Conservation (phyloP, 2,797 vertebrate genomes). For the Acipenser ruthenus region DNA sequence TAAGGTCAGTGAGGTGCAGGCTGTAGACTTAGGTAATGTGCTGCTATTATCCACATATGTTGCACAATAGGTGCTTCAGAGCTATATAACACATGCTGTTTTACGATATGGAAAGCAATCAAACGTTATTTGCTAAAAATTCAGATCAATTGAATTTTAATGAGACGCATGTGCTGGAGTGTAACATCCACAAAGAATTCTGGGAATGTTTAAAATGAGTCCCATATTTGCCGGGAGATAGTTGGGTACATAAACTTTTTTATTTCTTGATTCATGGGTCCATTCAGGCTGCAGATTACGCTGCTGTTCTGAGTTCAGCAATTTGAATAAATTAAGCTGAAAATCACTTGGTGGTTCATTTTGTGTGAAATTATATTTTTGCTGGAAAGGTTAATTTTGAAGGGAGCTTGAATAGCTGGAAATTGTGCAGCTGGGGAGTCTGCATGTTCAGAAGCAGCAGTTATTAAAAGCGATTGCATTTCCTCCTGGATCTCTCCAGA, state of each 20-base stretch:
- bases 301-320: slow-evolving; percentile 97
- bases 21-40: slow-evolving; percentile 73
- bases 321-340: slow-evolving; percentile 99
- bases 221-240: slow-evolving; percentile 94
- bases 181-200: slow-evolving; percentile 80
- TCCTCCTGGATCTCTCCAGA: slow-evolving; percentile 98
- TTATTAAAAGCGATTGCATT: slow-evolving; percentile 99
- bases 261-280: slow-evolving; percentile 89
- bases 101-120: slow-evolving; percentile 92
- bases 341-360: slow-evolving; percentile 98
- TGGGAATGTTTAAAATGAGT: slow-evolving; percentile 84
- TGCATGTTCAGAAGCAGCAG: slow-evolving; percentile 86
- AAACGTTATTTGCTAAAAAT: slow-evolving; percentile 97
- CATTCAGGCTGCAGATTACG: slow-evolving; percentile 95
- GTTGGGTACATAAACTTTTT: slow-evolving; percentile 95
- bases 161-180: slow-evolving; percentile 92
- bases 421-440: slow-evolving; percentile 81
- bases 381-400: slow-evolving; percentile 99
- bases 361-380: slow-evolving; percentile 99
- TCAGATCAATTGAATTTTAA: slow-evolving; percentile 99
- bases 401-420: slow-evolving; percentile 97
- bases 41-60: slow-evolving; percentile 82
- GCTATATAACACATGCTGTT: slow-evolving; percentile 89
- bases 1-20: slow-evolving; percentile 72
- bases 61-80: slow-evolving; percentile 80